Percentiles rank a stretch among this genome's conserved stretches.
Conservation (phyloP, 2,113 vertebrate genomes). For the Xiphophorus hellerii region DNA sequence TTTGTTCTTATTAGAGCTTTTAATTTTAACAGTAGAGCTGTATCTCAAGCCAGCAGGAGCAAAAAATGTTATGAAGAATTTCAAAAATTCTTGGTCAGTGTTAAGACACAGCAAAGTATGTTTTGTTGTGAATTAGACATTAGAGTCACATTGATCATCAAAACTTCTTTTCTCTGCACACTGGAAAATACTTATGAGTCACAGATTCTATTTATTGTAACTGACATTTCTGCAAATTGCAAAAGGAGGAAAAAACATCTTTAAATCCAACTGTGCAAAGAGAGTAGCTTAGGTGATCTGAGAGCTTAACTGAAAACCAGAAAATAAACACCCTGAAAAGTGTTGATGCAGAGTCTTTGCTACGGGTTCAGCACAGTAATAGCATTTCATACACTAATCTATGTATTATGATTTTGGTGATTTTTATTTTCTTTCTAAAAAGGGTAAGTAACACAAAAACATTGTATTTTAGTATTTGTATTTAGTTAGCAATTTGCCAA, state of each 20-base stretch:
- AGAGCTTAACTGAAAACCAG: constrained; percentile 45
- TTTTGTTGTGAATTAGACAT: constrained; percentile 60
- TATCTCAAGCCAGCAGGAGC: constrained; percentile 58
- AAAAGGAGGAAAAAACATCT: constrained; percentile 29
- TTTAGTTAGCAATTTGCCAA: neutral
- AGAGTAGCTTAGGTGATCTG: constrained; percentile 50
- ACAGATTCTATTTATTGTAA: constrained; percentile 54
- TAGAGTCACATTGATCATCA: constrained; percentile 60
- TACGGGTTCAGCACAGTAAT: neutral
- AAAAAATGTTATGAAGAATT: constrained; percentile 60
- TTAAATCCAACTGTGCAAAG: constrained; percentile 40
- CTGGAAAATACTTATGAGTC: constrained; percentile 53
- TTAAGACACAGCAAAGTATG: constrained; percentile 40
- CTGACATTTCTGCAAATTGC: constrained; percentile 54
- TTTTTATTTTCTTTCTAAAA: neutral
- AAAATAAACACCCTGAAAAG: constrained; percentile 33
- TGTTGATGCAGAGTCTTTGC: constrained; percentile 16
- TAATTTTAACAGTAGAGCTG: constrained; percentile 54
- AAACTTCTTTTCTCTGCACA: constrained; percentile 57
- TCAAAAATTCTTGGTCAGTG: constrained; percentile 68
- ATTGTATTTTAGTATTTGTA: too few species aligned
- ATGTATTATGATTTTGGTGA: neutral
- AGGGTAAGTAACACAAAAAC: neutral
- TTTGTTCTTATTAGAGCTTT: constrained; percentile 55
- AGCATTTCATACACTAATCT: neutral